These are phyloP conservation scores for Leucophora obtusa DNA, from an alignment of 2,888 invertebrate genomes.

Conservation along the genomic window DNA sequence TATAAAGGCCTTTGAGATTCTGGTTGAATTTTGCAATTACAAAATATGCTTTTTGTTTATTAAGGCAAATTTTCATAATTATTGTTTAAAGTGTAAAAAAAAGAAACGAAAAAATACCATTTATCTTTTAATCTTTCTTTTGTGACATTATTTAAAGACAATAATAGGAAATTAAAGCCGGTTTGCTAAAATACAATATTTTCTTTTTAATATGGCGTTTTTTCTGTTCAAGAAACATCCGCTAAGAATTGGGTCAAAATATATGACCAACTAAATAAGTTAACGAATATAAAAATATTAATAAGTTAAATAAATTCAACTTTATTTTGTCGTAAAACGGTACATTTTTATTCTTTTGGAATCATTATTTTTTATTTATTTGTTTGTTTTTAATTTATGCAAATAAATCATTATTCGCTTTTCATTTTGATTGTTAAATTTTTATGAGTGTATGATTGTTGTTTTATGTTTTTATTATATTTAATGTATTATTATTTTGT, in stretches of 20 bases:
- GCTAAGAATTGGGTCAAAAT: background rate
- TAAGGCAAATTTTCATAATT: background rate
- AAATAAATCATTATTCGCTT: background rate
- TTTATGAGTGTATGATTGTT: background rate
- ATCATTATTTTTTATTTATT: background rate
- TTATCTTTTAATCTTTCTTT: background rate
- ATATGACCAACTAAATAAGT: no score
- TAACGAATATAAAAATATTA: background rate
- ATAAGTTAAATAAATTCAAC: background rate
- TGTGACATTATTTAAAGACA: background rate
- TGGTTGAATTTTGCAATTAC: conserved; percentile 24
- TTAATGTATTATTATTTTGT: no score
- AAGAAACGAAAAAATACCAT: background rate
- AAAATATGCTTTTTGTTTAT: conserved; percentile 34
- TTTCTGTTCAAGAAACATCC: background rate
- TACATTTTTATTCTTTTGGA: background rate
- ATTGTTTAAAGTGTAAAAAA: background rate
- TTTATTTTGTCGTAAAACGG: background rate
- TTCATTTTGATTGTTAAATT: background rate
- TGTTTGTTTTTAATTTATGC: background rate
- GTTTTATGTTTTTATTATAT: background rate
- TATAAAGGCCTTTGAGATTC: conserved; percentile 16
- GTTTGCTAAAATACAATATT: background rate
- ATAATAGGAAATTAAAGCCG: background rate
- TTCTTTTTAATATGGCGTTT: no score